A percentile compares a stretch with the other conserved stretches of the same genome.
Conservation (phyloP, 2,797 vertebrate species). For the Selene dorsalis region DNA sequence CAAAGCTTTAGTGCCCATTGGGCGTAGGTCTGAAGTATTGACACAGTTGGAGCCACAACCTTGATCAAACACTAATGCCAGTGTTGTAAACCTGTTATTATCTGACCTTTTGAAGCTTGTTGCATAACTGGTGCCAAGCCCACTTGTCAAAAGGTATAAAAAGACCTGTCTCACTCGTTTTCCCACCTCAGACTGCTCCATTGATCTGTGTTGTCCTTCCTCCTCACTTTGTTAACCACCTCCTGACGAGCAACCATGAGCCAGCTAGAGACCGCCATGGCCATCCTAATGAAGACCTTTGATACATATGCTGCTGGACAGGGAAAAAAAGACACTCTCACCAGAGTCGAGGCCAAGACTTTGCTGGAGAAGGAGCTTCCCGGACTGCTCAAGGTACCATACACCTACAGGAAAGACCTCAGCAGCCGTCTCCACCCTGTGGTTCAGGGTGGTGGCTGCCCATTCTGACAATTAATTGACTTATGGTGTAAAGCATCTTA, state of each 20-base stretch:
- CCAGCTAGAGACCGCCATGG: conserved; percentile 79
- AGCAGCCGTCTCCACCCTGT: not conserved
- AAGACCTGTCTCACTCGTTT: not conserved
- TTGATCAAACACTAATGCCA: not conserved
- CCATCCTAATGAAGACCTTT: conserved; percentile 78
- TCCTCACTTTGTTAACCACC: not conserved
- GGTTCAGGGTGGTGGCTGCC: not conserved
- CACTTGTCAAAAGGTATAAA: conserved; percentile 43
- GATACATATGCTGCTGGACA: conserved; percentile 64
- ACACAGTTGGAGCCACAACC: conserved; percentile 17
- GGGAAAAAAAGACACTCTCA: conserved; percentile 64
- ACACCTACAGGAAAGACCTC: not conserved
- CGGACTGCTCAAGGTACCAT: conserved; percentile 77
- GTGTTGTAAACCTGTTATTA: not conserved
- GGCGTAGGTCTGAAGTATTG: conserved; percentile 20
- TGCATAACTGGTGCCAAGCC: not conserved
- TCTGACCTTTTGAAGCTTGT: not conserved
- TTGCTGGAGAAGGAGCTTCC: conserved; percentile 84
- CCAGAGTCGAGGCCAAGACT: conserved; percentile 78
- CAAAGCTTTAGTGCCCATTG: not conserved
- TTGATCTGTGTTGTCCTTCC: not conserved
- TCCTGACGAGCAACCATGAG: conserved; percentile 51
- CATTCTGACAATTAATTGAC: no score
- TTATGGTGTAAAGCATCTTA: not conserved
- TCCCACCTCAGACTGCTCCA: not conserved